Conservation (phyloP, 2,113 vertebrate genomes). For the Cettia cetti region DNA sequence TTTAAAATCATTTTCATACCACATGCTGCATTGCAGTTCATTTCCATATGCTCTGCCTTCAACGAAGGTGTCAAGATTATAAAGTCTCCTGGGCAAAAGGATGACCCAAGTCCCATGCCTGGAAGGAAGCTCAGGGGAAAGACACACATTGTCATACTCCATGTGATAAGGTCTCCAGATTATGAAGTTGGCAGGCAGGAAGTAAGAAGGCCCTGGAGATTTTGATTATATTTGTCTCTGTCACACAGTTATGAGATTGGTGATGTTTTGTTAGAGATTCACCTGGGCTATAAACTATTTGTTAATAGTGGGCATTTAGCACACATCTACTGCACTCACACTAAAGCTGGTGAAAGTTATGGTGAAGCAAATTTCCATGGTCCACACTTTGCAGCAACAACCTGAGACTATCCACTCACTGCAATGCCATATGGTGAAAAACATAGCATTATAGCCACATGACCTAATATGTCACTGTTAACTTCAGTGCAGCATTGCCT, state of each 20-base stretch:
- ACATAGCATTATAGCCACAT: background rate
- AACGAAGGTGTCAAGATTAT: background rate
- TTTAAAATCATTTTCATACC: constrained; percentile 49
- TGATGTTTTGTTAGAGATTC: background rate
- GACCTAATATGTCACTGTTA: background rate
- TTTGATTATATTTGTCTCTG: constrained; percentile 26
- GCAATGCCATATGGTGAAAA: background rate
- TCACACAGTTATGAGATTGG: background rate
- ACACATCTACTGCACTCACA: background rate
- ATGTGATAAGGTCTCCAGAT: constrained; percentile 34
- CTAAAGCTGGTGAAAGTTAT: background rate
- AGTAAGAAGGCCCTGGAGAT: constrained; percentile 16
- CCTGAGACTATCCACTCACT: background rate
- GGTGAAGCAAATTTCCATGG: background rate
- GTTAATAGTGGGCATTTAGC: background rate
- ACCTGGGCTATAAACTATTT: background rate
- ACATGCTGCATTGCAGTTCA: constrained; percentile 31
- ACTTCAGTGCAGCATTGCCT: background rate
- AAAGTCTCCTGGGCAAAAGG: constrained; percentile 11
- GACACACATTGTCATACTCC: constrained; percentile 1
- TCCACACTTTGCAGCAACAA: background rate
- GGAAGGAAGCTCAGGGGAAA: constrained; percentile 61
- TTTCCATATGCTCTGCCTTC: constrained; percentile 53
- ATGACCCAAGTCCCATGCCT: constrained; percentile 21
- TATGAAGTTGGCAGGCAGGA: constrained; percentile 26